phyloP scores from a whole-genome alignment of 2,797 vertebrate species.

The Miichthys miiuy region DNA sequence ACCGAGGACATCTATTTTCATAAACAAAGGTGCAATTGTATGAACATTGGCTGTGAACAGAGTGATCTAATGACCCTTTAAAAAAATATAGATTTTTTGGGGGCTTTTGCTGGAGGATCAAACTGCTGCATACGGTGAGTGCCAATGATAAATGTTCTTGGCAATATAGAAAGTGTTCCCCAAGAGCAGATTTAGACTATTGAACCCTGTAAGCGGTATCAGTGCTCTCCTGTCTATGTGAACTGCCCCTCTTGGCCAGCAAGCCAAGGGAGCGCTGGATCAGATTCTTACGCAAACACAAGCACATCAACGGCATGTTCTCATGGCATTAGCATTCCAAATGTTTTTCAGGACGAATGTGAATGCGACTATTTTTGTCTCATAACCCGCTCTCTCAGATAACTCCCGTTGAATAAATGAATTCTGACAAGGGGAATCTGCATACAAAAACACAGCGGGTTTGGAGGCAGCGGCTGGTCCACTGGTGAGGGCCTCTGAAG shows the following conservation, averaged over 20 bases:
- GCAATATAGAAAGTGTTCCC: slow-evolving; percentile 61
- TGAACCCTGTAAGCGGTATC: slow-evolving; percentile 72
- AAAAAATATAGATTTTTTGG: slow-evolving; percentile 65
- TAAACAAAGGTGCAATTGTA: slow-evolving; percentile 70
- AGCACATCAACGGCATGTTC: slow-evolving; percentile 75
- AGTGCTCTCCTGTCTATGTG: slow-evolving; percentile 71
- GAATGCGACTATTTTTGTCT: slow-evolving; percentile 83
- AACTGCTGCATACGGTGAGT: slow-evolving; percentile 54
- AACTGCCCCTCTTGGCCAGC: slow-evolving; percentile 63
- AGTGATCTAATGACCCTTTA: slow-evolving; percentile 71
- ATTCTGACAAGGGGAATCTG: slow-evolving; percentile 84
- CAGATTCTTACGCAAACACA: slow-evolving; percentile 80
- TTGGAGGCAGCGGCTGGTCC: slow-evolving; percentile 63
- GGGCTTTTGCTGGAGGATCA: slow-evolving; percentile 44
- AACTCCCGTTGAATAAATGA: slow-evolving; percentile 81
- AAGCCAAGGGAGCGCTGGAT: slow-evolving; percentile 62
- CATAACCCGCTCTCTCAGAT: slow-evolving; percentile 74
- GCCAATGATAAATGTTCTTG: slow-evolving; percentile 60
- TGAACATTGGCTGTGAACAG: slow-evolving; percentile 52
- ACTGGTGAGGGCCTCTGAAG: slow-evolving; percentile 68
- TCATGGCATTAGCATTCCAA: slow-evolving; percentile 80
- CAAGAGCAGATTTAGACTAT: slow-evolving; percentile 61
- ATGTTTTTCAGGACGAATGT: slow-evolving; percentile 77
- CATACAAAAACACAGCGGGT: slow-evolving; percentile 84
- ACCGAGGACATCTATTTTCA: slow-evolving; percentile 74